Base-by-base conservation (phyloP, 2,113 vertebrate species). In the Reinhardtius hippoglossoides region DNA sequence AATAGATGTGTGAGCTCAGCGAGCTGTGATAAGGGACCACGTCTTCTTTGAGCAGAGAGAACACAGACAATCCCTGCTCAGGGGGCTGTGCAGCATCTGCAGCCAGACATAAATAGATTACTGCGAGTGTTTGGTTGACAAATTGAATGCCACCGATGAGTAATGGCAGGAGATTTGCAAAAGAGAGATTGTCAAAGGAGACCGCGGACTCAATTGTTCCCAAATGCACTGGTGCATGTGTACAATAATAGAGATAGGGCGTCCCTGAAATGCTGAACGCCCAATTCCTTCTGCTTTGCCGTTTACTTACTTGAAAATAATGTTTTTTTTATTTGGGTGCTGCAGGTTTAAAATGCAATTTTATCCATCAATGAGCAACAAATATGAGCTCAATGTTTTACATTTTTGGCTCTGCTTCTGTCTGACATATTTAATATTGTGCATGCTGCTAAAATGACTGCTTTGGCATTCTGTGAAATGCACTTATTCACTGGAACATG, bases 81-180 rank as follows among this genome's bases (percentile, higher is more conserved):
- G 67, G 66, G 85, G 73, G 54, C 72, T 76, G 62, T 71, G 77
- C 74, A 78, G 76, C 83, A 83, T 90, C 76, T 89, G 81, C 81
- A 84, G 82, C 56, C 81, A 82, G 83, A 86, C 89, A 68, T 76
- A 80, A 80, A 90, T 27, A 83, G 59, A 92, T 84, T 78, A 89
- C 77, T 58, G 59, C 21, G 31, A 83, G 78, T 64, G 67, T 61
- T 70, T 86, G 12, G 21, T 71, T 91, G 88, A 92, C 87, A 91
- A 90, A 93, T 91, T 89, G 76, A 88, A 90, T 88, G 90, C 80
- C 86, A 89, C 85, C 72, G 57, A 88, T 93, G 90, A 94, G 80
- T 91, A 90, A 93, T 90, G 85, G 77, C 69, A 73, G 72, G 58
- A 76, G 72, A 79, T 48, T 59, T 71, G 71, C 42, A 60, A 61